Conservation (phyloP, 2,888 invertebrate genomes). For the Hemaris fuciformis region DNA sequence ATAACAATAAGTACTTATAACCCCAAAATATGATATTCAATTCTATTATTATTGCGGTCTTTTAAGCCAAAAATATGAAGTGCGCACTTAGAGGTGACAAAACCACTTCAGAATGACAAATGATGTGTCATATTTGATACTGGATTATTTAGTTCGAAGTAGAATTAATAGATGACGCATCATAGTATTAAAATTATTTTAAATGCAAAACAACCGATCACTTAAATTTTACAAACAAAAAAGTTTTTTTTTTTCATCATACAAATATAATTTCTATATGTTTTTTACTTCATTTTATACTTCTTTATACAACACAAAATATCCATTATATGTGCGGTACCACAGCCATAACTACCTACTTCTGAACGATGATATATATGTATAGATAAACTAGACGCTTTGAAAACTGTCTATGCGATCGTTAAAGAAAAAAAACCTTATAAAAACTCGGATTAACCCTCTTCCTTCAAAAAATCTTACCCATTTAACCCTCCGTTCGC, state of each 20-base stretch:
- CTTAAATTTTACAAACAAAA: too few species aligned
- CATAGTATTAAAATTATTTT: not conserved
- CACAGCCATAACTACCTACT: too few species aligned
- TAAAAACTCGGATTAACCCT: slow-evolving; percentile 10
- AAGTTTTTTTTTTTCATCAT: too few species aligned
- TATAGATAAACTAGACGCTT: too few species aligned
- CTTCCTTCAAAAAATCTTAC: slow-evolving; percentile 17
- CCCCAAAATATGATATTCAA: slow-evolving; percentile 44
- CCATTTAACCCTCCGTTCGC: slow-evolving; percentile 28
- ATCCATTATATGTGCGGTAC: too few species aligned
- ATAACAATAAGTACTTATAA: slow-evolving; percentile 49
- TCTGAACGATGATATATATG: too few species aligned
- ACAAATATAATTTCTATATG: too few species aligned
- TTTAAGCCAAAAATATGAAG: slow-evolving; percentile 44
- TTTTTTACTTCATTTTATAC: too few species aligned
- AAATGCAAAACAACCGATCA: too few species aligned
- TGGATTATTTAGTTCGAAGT: not conserved
- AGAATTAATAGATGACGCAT: not conserved
- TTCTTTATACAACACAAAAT: too few species aligned
- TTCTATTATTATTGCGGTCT: slow-evolving; percentile 39
- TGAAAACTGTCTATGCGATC: too few species aligned
- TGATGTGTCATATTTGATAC: slow-evolving; percentile 59
- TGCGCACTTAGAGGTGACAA: slow-evolving; percentile 46
- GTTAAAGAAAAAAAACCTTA: too few species aligned
- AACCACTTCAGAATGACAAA: slow-evolving; percentile 48